phyloP scores from a whole-genome alignment of 2,113 vertebrate genomes.

The Odobenus rosmarus region DNA sequence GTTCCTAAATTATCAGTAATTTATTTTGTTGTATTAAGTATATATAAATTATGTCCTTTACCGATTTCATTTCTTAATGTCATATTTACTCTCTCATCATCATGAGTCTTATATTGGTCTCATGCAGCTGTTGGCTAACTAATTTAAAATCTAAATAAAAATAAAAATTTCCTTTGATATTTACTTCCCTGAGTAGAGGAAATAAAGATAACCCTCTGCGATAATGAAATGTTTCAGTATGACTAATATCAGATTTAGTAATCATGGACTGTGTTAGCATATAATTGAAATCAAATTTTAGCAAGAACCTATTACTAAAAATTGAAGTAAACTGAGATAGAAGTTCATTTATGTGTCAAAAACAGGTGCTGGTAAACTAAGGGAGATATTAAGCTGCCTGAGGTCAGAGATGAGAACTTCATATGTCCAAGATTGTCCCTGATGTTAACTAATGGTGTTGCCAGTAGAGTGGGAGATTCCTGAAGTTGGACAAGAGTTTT shows the following conservation, averaged over 20 bases:
- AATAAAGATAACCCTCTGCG: neutral
- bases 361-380: neutral
- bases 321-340: neutral
- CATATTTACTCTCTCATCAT: neutral
- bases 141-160: slow-evolving; percentile 5
- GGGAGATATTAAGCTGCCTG: neutral
- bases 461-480: fast-evolving
- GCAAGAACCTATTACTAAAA: neutral
- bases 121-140: neutral
- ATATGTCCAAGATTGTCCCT: neutral
- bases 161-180: neutral
- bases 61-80: neutral
- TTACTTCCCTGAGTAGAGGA: neutral
- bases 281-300: neutral
- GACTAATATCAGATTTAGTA: neutral
- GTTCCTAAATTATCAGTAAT: neutral
- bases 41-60: neutral
- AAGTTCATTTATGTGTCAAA: neutral
- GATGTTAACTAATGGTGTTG: neutral
- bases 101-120: neutral
- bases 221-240: neutral
- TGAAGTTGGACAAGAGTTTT: neutral
- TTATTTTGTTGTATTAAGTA: neutral
- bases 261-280: neutral
- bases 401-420: neutral